Conservation (phyloP, 2,113 vertebrate genomes). For the Melanerpes aurifrons region DNA sequence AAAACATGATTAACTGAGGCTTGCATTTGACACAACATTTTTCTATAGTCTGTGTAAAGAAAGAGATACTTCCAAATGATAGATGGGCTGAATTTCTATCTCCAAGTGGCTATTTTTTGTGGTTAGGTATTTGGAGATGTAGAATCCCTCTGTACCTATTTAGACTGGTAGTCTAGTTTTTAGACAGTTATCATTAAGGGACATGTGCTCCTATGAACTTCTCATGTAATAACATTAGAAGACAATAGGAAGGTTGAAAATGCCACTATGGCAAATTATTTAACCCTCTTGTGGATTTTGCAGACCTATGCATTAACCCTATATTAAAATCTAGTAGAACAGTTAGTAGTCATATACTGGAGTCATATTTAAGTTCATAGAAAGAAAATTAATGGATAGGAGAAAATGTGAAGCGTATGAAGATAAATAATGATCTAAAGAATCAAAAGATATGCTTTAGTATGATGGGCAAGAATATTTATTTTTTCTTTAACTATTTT, state of each 20-base stretch:
- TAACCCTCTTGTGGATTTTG: not conserved
- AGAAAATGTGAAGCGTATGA: not conserved
- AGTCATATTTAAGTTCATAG: not conserved
- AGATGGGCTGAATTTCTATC: not conserved
- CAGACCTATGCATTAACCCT: not conserved
- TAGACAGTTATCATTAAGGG: not conserved
- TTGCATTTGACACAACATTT: not conserved
- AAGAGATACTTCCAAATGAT: not conserved
- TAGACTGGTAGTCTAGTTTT: not conserved
- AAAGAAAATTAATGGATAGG: not conserved
- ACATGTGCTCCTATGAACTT: not conserved
- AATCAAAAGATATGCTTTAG: not conserved
- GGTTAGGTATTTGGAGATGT: not conserved
- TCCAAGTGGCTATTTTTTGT: not conserved
- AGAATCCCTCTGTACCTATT: not conserved
- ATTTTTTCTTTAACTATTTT: not conserved
- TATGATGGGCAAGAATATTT: not conserved
- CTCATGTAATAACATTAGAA: not conserved
- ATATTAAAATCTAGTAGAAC: not conserved
- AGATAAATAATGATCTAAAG: not conserved
- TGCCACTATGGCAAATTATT: not conserved
- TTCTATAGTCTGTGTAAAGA: not conserved
- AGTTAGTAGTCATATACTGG: not conserved
- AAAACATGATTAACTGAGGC: not conserved
- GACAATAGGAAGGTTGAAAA: not conserved